Evolutionary conservation across 2,888 invertebrate species (phyloP).

Genomic region (Drosophila picticornis): DNA sequence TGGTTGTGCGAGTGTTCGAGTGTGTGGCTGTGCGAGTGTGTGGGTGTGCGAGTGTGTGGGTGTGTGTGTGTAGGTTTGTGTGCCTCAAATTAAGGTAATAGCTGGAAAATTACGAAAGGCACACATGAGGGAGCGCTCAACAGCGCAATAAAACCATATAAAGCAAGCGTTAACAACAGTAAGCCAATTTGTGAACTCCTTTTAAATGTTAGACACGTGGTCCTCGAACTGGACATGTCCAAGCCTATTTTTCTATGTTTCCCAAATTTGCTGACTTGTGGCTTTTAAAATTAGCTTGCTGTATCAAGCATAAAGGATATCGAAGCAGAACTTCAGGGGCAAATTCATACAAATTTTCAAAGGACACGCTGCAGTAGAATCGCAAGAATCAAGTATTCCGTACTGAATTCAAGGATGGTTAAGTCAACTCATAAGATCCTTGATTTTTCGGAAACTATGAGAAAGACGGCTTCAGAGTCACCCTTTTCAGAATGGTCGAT

Average conservation of each 20-base stretch:
- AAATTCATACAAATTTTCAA: background rate
- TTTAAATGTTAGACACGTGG: background rate
- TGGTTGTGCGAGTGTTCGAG: background rate
- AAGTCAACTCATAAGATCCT: background rate
- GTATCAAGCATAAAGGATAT: background rate
- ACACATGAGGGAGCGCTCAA: constrained; percentile 42
- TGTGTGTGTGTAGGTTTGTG: constrained; percentile 16
- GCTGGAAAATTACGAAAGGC: constrained; percentile 58
- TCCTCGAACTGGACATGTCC: background rate
- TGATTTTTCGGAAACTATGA: background rate
- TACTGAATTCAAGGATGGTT: fast-evolving
- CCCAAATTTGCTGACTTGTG: background rate
- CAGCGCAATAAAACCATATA: constrained; percentile 1
- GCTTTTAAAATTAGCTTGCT: background rate
- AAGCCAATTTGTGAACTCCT: constrained; percentile 7
- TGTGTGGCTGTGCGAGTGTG: background rate
- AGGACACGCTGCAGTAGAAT: too few species aligned
- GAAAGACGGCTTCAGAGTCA: background rate
- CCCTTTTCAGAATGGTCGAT: background rate
- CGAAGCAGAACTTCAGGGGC: background rate
- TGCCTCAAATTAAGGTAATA: constrained; percentile 70
- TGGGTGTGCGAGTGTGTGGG: background rate
- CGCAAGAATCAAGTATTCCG: fast-evolving
- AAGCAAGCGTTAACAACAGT: constrained; percentile 4
- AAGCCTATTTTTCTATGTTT: background rate